A percentile compares a stretch with the other conserved stretches of the same genome.
These are phyloP conservation scores for Mastacembelus armatus DNA, from an alignment of 2,797 vertebrate genomes.

Conservation along the genomic window DNA sequence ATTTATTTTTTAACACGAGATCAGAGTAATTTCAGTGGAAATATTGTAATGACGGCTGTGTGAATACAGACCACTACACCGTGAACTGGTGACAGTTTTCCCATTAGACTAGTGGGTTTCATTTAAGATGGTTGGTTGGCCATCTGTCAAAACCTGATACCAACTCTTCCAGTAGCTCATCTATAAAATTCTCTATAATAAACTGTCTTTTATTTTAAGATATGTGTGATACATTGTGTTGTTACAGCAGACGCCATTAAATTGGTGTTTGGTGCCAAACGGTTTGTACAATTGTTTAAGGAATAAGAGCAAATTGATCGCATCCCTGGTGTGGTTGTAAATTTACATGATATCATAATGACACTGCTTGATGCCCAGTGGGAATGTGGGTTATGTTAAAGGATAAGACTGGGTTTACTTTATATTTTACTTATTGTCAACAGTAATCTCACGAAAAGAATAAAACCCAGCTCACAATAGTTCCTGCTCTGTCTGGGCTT, in stretches of 20 bases:
- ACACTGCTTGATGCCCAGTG: too few species aligned
- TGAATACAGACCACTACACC: neutral
- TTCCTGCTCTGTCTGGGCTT: too few species aligned
- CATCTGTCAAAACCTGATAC: neutral
- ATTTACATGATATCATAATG: neutral
- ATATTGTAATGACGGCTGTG: neutral
- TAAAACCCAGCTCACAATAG: too few species aligned
- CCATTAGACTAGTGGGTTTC: neutral
- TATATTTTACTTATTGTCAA: too few species aligned
- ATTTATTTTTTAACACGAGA: neutral
- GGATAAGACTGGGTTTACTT: too few species aligned
- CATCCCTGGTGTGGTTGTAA: neutral
- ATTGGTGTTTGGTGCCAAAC: too few species aligned
- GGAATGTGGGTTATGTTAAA: too few species aligned
- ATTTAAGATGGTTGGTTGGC: neutral
- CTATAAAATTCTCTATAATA: neutral
- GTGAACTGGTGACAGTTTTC: neutral
- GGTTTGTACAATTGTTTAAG: neutral
- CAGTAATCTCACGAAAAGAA: too few species aligned
- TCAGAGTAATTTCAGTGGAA: neutral
- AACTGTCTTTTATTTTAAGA: neutral
- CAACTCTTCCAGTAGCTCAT: neutral
- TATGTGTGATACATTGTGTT: neutral
- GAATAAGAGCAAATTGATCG: neutral
- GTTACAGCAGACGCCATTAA: neutral